phyloP scores from a whole-genome alignment of 2,113 vertebrate genomes.

The Esox niger region DNA sequence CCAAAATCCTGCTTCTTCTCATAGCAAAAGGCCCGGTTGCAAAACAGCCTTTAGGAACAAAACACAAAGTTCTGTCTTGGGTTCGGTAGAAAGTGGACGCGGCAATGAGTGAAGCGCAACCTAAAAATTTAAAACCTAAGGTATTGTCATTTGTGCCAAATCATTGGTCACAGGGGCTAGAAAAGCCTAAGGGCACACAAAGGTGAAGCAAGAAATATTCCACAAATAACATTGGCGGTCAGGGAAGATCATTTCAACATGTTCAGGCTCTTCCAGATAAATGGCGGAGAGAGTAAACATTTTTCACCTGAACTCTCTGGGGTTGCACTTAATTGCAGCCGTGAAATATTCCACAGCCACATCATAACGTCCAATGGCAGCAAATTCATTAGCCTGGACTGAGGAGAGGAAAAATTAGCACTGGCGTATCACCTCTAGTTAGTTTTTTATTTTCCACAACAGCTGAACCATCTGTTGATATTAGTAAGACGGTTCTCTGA shows the following conservation, averaged over 20 bases:
- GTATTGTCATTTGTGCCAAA: too few species aligned
- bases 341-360: slow-evolving; percentile 75
- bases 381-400: slow-evolving; percentile 72
- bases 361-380: slow-evolving; percentile 59
- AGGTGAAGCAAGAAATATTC: too few species aligned
- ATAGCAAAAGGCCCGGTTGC: slow-evolving; percentile 83
- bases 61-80: not conserved
- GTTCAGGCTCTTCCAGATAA: too few species aligned
- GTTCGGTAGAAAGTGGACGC: too few species aligned
- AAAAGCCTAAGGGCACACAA: not conserved
- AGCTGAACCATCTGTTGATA: too few species aligned
- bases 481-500: too few species aligned
- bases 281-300: too few species aligned
- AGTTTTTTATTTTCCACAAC: too few species aligned
- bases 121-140: too few species aligned
- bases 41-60: slow-evolving; percentile 72
- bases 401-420: not conserved
- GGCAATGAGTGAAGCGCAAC: too few species aligned
- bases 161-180: not conserved
- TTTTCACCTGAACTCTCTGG: slow-evolving; percentile 74
- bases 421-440: not conserved
- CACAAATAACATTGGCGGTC: too few species aligned
- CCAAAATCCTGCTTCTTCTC: slow-evolving; percentile 69
- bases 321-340: slow-evolving; percentile 74
- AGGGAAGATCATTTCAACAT: not conserved